Conservation (phyloP, 2,113 vertebrate species). For the Xenotilapia leptura region DNA sequence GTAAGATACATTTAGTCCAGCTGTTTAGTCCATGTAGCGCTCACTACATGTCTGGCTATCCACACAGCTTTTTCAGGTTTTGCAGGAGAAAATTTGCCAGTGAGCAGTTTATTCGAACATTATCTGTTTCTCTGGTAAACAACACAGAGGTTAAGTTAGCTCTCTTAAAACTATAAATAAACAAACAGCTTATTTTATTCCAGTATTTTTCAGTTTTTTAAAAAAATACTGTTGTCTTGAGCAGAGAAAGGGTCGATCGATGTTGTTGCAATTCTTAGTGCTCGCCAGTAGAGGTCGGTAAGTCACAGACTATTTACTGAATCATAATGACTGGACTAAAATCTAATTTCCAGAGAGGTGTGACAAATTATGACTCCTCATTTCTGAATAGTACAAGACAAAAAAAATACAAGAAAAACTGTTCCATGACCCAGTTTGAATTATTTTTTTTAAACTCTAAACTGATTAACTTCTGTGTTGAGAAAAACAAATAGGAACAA, state of each 20-base stretch:
- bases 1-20: background rate
- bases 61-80: background rate
- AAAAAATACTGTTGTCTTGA: background rate
- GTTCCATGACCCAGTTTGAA: background rate
- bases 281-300: background rate
- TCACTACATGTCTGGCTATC: background rate
- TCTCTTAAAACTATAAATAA: background rate
- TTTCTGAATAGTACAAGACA: background rate
- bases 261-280: background rate
- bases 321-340: background rate
- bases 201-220: background rate
- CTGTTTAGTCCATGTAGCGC: background rate
- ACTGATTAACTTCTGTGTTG: background rate
- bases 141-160: background rate
- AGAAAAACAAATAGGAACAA: background rate
- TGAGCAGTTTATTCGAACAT: background rate
- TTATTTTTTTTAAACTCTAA: accelerated
- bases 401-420: background rate
- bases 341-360: background rate
- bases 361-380: background rate
- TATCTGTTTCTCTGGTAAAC: background rate
- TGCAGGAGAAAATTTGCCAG: background rate
- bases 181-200: background rate
- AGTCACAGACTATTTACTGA: background rate
- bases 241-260: accelerated